Conservation (phyloP, 2,888 invertebrate genomes). For the Drosophila macrothrix region DNA sequence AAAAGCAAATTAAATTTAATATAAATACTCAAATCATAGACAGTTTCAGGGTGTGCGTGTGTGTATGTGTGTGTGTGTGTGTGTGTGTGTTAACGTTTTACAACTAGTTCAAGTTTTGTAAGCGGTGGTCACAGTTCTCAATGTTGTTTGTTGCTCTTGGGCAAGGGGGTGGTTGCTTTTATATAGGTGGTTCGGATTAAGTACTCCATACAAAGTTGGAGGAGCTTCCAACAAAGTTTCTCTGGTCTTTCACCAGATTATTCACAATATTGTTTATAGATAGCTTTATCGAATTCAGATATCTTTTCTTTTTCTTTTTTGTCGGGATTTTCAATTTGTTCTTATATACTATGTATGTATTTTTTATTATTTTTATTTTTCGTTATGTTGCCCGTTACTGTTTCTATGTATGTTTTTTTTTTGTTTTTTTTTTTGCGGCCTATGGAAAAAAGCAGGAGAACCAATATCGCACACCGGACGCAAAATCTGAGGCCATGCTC, state of each 20-base stretch:
- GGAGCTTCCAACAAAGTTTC: slow-evolving; percentile 11
- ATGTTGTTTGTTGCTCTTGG: slow-evolving; percentile 43
- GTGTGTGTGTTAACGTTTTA: slow-evolving; percentile 23
- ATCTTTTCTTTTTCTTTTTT: slow-evolving; percentile 2
- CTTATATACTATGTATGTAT: slow-evolving; percentile 6
- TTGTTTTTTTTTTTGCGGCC: slow-evolving; percentile 19
- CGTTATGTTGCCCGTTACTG: slow-evolving; percentile 15
- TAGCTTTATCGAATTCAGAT: slow-evolving; percentile 17
- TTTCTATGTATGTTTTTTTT: slow-evolving; percentile 11
- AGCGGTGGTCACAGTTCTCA: slow-evolving; percentile 68
- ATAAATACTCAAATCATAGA: slow-evolving; percentile 36
- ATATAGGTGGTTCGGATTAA: slow-evolving; percentile 30
- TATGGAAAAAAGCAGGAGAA: slow-evolving; percentile 85
- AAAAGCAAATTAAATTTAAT: slow-evolving; percentile 22
- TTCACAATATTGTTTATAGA: slow-evolving; percentile 27
- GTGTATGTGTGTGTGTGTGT: slow-evolving; percentile 15
- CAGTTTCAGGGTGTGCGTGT: slow-evolving; percentile 42
- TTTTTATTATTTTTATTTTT: neutral
- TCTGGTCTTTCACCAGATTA: slow-evolving; percentile 28
- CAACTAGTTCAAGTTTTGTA: slow-evolving; percentile 46
- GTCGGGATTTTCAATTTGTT: slow-evolving; percentile 3
- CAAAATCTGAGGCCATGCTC: slow-evolving; percentile 83
- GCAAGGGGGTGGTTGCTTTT: slow-evolving; percentile 37
- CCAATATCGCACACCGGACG: slow-evolving; percentile 85
- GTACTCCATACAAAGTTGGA: slow-evolving; percentile 25